phyloP scores from a whole-genome alignment of 35 echinoderm and acorn worm species.

The Ptychodera flava region DNA sequence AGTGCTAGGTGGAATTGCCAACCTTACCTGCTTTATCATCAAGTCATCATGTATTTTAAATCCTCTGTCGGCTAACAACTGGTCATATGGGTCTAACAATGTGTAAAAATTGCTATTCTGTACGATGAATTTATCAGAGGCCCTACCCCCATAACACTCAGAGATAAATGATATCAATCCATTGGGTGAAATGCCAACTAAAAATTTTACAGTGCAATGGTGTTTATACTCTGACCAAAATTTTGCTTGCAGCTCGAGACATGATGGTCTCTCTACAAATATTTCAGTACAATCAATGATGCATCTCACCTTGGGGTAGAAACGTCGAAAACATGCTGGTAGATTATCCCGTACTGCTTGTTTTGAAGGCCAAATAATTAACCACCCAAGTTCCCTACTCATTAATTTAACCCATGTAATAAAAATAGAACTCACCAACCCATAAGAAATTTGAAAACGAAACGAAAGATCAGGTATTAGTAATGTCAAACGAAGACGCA shows the following conservation, averaged over 20 bases:
- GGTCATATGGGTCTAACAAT: constrained; percentile 7
- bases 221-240: constrained; percentile 32
- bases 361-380: neutral
- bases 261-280: constrained; percentile 16
- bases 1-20: constrained; percentile 11
- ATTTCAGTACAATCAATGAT: constrained; percentile 49
- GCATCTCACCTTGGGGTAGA: neutral
- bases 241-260: constrained; percentile 4
- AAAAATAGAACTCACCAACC: neutral
- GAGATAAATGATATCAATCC: constrained; percentile 19
- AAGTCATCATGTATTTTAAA: constrained; percentile 18
- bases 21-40: neutral
- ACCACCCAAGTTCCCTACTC: neutral
- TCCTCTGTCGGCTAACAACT: constrained; percentile 28
- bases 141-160: constrained; percentile 19
- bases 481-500: constrained; percentile 4
- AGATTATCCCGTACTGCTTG: neutral
- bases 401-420: neutral
- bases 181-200: constrained; percentile 13
- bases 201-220: constrained; percentile 30
- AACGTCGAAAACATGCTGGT: neutral
- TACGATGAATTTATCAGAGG: constrained; percentile 23
- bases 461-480: constrained; percentile 2
- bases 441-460: neutral
- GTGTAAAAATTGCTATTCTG: constrained; percentile 9